These are phyloP conservation scores for Paramisgurnus dabryanus DNA, from an alignment of 2,113 vertebrate genomes.

Conservation along the genomic window DNA sequence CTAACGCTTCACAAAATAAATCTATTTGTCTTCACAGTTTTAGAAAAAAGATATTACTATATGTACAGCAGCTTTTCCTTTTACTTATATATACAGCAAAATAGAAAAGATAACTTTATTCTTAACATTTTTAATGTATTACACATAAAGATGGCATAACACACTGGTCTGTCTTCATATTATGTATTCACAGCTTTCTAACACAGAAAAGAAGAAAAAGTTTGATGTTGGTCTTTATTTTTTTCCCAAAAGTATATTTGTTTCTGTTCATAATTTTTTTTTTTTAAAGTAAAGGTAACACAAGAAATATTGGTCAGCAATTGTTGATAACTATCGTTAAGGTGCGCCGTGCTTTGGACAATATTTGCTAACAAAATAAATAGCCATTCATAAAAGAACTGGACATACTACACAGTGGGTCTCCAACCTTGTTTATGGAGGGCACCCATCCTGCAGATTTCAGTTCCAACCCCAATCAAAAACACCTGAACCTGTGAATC, in stretches of 20 bases:
- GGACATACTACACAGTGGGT: no score
- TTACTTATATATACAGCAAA: not conserved
- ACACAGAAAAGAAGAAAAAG: not conserved
- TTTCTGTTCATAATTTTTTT: not conserved
- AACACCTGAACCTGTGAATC: no score
- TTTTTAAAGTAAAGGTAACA: no score
- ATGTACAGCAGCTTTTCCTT: not conserved
- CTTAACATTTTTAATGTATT: not conserved
- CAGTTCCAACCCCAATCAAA: no score
- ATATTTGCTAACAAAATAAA: no score
- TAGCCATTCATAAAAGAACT: no score
- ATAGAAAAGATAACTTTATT: not conserved
- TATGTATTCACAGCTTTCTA: not conserved
- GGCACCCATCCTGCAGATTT: no score
- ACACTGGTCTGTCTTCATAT: not conserved
- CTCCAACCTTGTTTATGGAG: no score
- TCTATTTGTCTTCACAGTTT: not conserved
- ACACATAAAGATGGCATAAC: not conserved
- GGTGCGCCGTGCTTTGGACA: no score
- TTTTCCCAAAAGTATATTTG: not conserved
- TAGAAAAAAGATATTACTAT: slow-evolving; percentile 13
- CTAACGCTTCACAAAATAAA: no score
- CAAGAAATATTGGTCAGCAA: not conserved
- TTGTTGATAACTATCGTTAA: no score
- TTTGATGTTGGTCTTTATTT: not conserved